Percentiles rank a stretch among this genome's conserved stretches.
Evolutionary conservation across 1,140 invertebrate genomes (phyloP).

Genomic region (Lepeophtheirus salmonis): DNA sequence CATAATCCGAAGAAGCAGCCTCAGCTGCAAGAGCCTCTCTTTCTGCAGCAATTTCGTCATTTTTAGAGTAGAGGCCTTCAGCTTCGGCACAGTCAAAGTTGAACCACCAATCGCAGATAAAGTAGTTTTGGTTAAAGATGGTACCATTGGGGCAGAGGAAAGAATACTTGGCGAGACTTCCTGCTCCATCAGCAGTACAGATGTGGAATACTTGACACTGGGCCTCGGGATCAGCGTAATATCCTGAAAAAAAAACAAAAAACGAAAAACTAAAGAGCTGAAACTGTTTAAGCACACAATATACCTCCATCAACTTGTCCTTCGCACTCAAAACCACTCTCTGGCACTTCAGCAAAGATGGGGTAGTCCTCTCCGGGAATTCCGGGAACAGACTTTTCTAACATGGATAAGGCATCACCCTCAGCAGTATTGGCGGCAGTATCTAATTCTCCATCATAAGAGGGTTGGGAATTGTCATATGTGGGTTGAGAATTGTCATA

Average conservation of each 20-base stretch:
- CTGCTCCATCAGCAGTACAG: constrained; percentile 22
- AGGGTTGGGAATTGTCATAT: too few species aligned
- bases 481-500: too few species aligned
- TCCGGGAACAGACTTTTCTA: constrained; percentile 9
- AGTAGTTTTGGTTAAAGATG: constrained; percentile 59
- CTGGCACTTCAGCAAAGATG: constrained; percentile 43
- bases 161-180: constrained; percentile 42
- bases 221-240: constrained; percentile 24
- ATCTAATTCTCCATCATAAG: too few species aligned
- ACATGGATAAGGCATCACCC: too few species aligned
- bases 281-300: too few species aligned
- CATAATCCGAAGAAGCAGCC: too few species aligned
- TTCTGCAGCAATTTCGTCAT: constrained; percentile 13
- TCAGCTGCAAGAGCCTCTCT: not conserved
- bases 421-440: too few species aligned
- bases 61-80: constrained; percentile 5
- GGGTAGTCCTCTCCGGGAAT: too few species aligned
- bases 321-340: constrained; percentile 53
- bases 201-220: constrained; percentile 24
- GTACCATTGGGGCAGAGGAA: constrained; percentile 78
- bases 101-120: constrained; percentile 21
- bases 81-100: constrained; percentile 20
- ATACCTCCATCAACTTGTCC: constrained; percentile 68
- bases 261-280: too few species aligned
- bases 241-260: too few species aligned